Conservation (phyloP, 2,113 vertebrate species). For the Centropus unirufus region DNA sequence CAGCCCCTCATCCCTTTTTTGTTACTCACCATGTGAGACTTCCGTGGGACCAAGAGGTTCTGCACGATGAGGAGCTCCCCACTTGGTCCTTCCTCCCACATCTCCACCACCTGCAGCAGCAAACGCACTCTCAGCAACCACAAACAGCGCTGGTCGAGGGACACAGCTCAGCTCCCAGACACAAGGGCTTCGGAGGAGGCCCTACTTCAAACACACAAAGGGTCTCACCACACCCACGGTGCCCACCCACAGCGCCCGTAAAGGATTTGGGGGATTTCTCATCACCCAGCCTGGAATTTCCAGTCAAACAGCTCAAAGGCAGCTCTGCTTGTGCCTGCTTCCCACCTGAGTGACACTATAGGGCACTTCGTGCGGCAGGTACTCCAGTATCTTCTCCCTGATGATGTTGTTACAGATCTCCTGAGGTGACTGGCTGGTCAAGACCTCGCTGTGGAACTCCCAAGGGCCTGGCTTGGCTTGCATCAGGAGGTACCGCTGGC, state of each 20-base stretch:
- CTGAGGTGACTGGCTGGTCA: constrained; percentile 90
- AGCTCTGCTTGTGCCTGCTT: not conserved
- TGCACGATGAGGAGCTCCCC: constrained; percentile 85
- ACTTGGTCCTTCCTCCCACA: constrained; percentile 86
- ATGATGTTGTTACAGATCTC: constrained; percentile 87
- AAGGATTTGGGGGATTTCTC: not conserved
- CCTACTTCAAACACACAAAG: not conserved
- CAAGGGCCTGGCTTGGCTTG: constrained; percentile 87
- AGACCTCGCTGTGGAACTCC: constrained; percentile 90
- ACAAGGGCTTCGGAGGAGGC: not conserved
- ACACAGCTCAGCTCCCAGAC: not conserved
- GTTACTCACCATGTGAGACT: constrained; percentile 86
- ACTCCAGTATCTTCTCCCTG: constrained; percentile 90
- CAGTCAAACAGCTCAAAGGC: not conserved
- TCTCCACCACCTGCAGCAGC: constrained; percentile 76
- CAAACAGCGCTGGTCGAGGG: not conserved
- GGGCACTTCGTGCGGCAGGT: constrained; percentile 91
- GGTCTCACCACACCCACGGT: fast-evolving
- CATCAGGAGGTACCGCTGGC: constrained; percentile 86
- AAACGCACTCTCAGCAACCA: not conserved
- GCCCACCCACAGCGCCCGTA: not conserved
- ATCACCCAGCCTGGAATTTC: fast-evolving
- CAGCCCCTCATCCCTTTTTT: not conserved
- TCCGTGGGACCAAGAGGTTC: constrained; percentile 84
- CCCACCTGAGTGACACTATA: constrained; percentile 89